Conservation (phyloP, 1,140 invertebrate species). For the Wiebesia pumilae region DNA sequence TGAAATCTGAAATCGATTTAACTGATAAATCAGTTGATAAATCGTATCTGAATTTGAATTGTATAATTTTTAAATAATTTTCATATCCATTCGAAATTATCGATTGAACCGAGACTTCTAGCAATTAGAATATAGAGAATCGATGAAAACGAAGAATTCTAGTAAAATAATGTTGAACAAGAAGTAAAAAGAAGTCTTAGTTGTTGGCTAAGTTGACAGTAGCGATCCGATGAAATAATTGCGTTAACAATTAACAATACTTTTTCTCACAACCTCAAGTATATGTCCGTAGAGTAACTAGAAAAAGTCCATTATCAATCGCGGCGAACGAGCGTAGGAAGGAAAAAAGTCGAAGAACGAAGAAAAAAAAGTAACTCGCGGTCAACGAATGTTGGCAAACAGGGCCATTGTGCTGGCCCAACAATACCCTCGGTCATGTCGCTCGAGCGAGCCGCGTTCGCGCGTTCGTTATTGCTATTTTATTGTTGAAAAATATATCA, state of each 20-base stretch:
- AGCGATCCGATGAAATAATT: conserved; percentile 5
- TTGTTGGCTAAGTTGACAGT: background rate
- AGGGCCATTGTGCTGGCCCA: conserved; percentile 65
- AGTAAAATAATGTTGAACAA: background rate
- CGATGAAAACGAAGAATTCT: background rate
- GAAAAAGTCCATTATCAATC: conserved; percentile 28
- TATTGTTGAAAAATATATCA: conserved; percentile 38
- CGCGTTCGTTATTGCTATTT: conserved; percentile 20
- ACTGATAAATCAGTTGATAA: no score
- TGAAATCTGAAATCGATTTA: no score
- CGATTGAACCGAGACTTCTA: no score
- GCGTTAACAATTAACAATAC: conserved; percentile 31
- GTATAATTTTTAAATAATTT: no score
- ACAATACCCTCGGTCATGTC: conserved; percentile 61
- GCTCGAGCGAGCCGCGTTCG: conserved; percentile 15
- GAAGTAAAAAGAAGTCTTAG: background rate
- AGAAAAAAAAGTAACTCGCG: conserved; percentile 21
- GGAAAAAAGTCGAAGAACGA: conserved; percentile 6
- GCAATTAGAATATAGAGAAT: background rate
- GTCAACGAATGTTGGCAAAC: conserved; percentile 61
- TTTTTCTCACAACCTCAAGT: conserved; percentile 1
- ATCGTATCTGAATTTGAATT: no score
- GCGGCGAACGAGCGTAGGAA: background rate
- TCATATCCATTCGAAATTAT: no score
- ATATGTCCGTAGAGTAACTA: background rate